A percentile compares a stretch with the other conserved stretches of the same genome.
These are phyloP conservation scores for Chrysocyon brachyurus DNA, from an alignment of 2,797 vertebrate genomes.

Conservation along the genomic window DNA sequence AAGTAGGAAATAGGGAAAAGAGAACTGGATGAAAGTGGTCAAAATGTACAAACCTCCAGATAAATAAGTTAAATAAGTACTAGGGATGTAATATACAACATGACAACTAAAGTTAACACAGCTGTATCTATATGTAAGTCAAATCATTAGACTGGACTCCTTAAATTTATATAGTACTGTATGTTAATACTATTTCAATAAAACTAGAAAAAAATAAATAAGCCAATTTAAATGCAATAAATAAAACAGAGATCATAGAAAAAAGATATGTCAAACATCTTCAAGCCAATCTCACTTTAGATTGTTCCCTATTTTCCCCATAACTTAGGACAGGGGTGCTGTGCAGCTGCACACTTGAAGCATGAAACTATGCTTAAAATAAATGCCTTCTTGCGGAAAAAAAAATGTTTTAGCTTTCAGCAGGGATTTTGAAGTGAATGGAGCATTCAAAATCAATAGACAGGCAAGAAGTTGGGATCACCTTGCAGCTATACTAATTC, in stretches of 20 bases:
- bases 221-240: conserved; percentile 47
- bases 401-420: conserved; percentile 26
- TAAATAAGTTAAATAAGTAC: neutral
- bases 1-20: neutral
- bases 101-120: neutral
- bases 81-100: neutral
- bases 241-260: neutral
- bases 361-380: conserved; percentile 29
- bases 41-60: neutral
- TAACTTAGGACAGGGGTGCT: neutral
- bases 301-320: conserved; percentile 12
- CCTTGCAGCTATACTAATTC: conserved; percentile 19
- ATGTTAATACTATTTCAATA: neutral
- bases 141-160: neutral
- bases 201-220: neutral
- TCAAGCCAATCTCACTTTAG: neutral
- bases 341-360: neutral
- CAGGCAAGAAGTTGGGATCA: conserved; percentile 26
- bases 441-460: conserved; percentile 56
- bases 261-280: conserved; percentile 9
- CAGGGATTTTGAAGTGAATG: conserved; percentile 43
- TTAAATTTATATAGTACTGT: neutral
- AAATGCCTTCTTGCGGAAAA: neutral
- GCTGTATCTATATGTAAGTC: neutral
- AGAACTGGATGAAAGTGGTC: neutral